phyloP scores from a whole-genome alignment of 2,888 invertebrate genomes.

The Ichneumoninae sp. region DNA sequence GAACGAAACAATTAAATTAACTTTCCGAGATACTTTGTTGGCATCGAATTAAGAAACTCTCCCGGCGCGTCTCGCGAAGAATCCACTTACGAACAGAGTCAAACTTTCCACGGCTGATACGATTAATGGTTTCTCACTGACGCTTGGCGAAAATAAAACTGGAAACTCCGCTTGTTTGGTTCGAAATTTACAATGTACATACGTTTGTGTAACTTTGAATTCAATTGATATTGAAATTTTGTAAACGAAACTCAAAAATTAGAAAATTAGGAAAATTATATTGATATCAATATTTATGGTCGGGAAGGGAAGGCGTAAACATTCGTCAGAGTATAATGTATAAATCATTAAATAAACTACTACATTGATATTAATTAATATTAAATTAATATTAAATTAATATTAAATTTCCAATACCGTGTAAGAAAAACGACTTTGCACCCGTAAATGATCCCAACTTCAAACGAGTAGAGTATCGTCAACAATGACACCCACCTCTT shows the following conservation, averaged over 20 bases:
- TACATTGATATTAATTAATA: too few species aligned
- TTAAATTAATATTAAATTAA: background rate
- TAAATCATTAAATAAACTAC: too few species aligned
- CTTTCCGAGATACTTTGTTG: slow-evolving; percentile 1
- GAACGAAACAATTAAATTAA: background rate
- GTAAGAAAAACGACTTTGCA: background rate
- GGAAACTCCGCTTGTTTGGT: background rate
- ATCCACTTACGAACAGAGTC: background rate
- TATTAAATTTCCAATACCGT: background rate
- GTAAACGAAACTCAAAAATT: background rate
- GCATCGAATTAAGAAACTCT: slow-evolving; percentile 6
- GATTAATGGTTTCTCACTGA: background rate
- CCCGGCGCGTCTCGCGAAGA: background rate
- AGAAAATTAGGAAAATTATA: background rate
- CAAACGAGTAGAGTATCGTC: background rate
- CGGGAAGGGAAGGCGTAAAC: too few species aligned
- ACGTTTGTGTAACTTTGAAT: background rate
- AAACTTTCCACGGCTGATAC: background rate
- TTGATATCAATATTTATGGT: too few species aligned
- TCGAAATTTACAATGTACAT: background rate
- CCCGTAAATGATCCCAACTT: background rate
- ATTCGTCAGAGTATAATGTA: too few species aligned
- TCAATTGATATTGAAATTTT: background rate
- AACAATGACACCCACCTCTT: slow-evolving; percentile 10
- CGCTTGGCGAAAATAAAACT: background rate